A percentile compares a stretch with the other conserved stretches of the same genome.
These are phyloP conservation scores for Apomyelois bistriatella DNA, from an alignment of 2,888 invertebrate genomes.

Conservation along the genomic window DNA sequence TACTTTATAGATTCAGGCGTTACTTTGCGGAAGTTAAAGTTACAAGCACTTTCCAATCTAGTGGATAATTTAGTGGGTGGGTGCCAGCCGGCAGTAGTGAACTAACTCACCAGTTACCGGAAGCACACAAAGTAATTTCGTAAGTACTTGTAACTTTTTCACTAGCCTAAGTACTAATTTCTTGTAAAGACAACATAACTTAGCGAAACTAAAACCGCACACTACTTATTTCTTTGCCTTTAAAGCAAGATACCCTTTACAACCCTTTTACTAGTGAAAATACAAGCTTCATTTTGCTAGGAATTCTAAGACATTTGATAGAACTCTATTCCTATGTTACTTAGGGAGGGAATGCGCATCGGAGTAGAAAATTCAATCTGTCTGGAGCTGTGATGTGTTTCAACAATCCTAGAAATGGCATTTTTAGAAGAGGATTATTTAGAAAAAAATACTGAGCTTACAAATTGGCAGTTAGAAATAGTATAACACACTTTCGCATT, in stretches of 20 bases:
- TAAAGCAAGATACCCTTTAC: not conserved
- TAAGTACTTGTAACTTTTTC: no score
- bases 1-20: no score
- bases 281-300: not conserved
- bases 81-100: no score
- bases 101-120: no score
- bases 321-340: not conserved
- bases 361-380: conserved; percentile 6
- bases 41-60: no score
- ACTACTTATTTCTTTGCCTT: not conserved
- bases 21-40: no score
- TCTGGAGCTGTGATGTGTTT: not conserved
- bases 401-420: not conserved
- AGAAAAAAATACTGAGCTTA: no score
- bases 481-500: no score
- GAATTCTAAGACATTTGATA: not conserved
- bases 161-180: not conserved
- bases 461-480: no score
- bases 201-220: not conserved
- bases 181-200: not conserved
- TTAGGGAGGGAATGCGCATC: not conserved
- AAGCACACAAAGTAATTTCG: no score
- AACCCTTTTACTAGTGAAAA: not conserved
- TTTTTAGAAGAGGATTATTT: not conserved
- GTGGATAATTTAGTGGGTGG: no score